Base-by-base conservation (phyloP, 53 echinoderm and acorn worm genomes). In the Luidia sarsii region DNA sequence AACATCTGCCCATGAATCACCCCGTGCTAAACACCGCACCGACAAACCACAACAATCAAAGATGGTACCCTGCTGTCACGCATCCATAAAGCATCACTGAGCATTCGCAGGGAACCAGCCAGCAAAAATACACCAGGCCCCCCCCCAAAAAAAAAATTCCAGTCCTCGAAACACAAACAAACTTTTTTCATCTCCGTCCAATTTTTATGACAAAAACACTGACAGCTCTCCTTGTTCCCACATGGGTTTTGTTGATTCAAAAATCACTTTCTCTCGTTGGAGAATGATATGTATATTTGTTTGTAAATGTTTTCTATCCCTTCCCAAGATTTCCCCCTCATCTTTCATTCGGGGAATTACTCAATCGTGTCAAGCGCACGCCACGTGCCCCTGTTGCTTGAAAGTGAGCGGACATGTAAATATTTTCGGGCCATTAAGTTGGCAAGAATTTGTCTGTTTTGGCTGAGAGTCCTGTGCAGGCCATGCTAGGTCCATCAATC, bases 111-210 rank as follows among this genome's bases (percentile, higher is more conserved):
- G 41, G 6, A 41, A 41, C 41, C 6, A 41, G 6, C 41, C 41
- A 7, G 41, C 6, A 11, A 41, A 41, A 7, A 41, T 41, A 41
- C 11, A 41, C 11, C 41, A 41, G 41, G 41, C 41, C n/a, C n/a
- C n/a, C n/a, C n/a, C n/a, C n/a, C n/a, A n/a, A n/a, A n/a, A n/a
- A n/a, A n/a, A n/a, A n/a, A n/a, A n/a, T n/a, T n/a, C n/a, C n/a
- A n/a, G n/a, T n/a, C n/a, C n/a, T n/a, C n/a, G n/a, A 67, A 60
- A 77, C 77, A 77, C 77, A 77, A 77, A 77, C 77, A 77, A 77
- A 77, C 77, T 61, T 41, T 41, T 41, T 41, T 41, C 11, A 41
- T 41, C 11, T 41, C 11, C 11, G 11, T 41, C 6, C 6, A 41
- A 7, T 41, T 41, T 6, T 11, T 41, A 7, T 41, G 41, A 41